Evolutionary conservation across 35 echinoderm and acorn worm genomes (phyloP).

Genomic region (Anneissia japonica): DNA sequence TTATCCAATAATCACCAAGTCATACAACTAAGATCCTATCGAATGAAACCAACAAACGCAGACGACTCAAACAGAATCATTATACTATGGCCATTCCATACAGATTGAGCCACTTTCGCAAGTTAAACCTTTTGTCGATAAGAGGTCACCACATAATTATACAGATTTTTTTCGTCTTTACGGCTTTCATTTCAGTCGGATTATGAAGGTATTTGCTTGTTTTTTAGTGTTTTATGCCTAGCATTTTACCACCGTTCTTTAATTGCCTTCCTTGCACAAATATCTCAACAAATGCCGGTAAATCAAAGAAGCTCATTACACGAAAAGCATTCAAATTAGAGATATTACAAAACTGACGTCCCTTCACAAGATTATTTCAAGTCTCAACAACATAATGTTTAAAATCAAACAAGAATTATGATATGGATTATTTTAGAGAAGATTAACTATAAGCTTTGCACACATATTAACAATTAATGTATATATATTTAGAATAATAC

Average conservation of each 20-base stretch:
- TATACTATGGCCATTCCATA: not conserved
- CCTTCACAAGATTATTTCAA: not conserved
- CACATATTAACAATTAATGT: not conserved
- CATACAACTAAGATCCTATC: not conserved
- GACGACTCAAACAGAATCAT: not conserved
- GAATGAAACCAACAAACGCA: not conserved
- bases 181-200: not conserved
- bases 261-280: not conserved
- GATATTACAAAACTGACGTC: not conserved
- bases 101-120: not conserved
- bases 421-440: not conserved
- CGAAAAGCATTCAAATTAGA: not conserved
- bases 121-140: too few species aligned
- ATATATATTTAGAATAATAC: too few species aligned
- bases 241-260: not conserved
- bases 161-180: not conserved
- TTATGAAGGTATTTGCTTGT: not conserved
- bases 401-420: not conserved
- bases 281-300: not conserved
- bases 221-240: not conserved
- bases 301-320: not conserved
- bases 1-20: not conserved
- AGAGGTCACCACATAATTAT: not conserved
- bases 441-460: not conserved
- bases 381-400: not conserved